Base-by-base conservation (phyloP, 2,888 invertebrate species). In the Leptopilina myrica region DNA sequence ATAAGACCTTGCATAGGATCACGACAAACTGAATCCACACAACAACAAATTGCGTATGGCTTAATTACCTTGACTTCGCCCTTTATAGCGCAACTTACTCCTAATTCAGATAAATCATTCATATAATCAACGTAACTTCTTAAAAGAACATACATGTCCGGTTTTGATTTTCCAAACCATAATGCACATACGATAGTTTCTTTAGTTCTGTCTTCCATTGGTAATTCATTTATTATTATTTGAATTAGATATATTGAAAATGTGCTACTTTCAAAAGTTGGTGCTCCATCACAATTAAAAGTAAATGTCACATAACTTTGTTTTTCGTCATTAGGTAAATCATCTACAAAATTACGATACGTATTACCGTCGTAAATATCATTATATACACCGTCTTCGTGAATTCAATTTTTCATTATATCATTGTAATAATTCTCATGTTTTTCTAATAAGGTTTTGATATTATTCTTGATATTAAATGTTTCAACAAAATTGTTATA, bases 1-100 rank as follows among this genome's bases (percentile, higher is more conserved):
- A 76, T 83, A 80, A 85, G 84, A 43, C 80, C 78, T 56, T 56
- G 56, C 56, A 56, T 56, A 11, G 56, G 56, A 56, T 14, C 14
- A 56, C 56, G 56, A 14, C 73, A 78, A 15, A 43, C 40, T 33
- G 78, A 69, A 62, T 81, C 81, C 6, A 79, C 79, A 26, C 78
- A 81, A 26, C 77, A 81, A 14, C 78, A 77, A 15, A 81, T 49
- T 7, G 33, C 20, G 79, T 67, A 79, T 0, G 79, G 76, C 77
- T 78, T 80, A 9, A 65, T 7, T 40, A 40, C 1, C n/a, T 33
- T 26, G 14, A 6, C 43, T 65, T 65, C 43, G 8, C 40, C 40
- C 7, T n/a, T 12, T 40, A 43, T 65, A 14, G 4, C 14, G 14
- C 65, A 65, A 12, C 9, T 3, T 7, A 65, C 12, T 33, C 65